Conservation (phyloP, 2,888 invertebrate species). For the Carterocephalus palaemon region DNA sequence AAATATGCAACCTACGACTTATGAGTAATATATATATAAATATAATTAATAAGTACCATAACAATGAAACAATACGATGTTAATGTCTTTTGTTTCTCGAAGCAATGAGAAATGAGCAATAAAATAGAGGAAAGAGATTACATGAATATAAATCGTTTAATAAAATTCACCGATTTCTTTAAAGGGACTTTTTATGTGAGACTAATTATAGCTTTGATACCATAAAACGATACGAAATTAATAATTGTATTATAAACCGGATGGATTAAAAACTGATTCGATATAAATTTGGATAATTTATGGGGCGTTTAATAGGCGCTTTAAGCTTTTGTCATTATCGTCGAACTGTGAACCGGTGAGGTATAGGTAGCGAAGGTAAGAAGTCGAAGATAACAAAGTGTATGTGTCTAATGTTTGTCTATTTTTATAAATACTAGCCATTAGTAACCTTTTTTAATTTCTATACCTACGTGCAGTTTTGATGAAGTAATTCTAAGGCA, state of each 20-base stretch:
- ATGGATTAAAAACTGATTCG: conserved; percentile 67
- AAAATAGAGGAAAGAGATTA: conserved; percentile 61
- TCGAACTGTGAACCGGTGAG: conserved; percentile 32
- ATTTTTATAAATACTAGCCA: too few species aligned
- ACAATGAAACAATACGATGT: too few species aligned
- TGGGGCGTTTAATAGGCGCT: conserved; percentile 56
- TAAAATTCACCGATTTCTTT: conserved; percentile 60
- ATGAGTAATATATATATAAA: too few species aligned
- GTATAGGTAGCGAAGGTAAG: not conserved
- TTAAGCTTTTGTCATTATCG: conserved; percentile 54
- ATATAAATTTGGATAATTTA: conserved; percentile 73
- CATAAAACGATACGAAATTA: conserved; percentile 68
- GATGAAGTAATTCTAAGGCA: too few species aligned
- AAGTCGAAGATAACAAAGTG: too few species aligned
- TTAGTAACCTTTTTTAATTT: too few species aligned
- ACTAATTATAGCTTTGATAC: conserved; percentile 72
- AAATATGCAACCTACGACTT: too few species aligned
- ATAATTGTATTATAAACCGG: conserved; percentile 62
- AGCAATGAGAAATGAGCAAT: conserved; percentile 41
- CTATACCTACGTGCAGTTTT: too few species aligned
- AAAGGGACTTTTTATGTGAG: conserved; percentile 62
- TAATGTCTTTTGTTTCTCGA: not conserved
- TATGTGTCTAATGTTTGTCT: too few species aligned
- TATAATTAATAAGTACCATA: too few species aligned
- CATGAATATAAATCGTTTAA: conserved; percentile 63